A percentile compares a stretch with the other conserved stretches of the same genome.
These are phyloP conservation scores for Pinna nobilis DNA, from an alignment of 1,140 invertebrate species.

Conservation along the genomic window DNA sequence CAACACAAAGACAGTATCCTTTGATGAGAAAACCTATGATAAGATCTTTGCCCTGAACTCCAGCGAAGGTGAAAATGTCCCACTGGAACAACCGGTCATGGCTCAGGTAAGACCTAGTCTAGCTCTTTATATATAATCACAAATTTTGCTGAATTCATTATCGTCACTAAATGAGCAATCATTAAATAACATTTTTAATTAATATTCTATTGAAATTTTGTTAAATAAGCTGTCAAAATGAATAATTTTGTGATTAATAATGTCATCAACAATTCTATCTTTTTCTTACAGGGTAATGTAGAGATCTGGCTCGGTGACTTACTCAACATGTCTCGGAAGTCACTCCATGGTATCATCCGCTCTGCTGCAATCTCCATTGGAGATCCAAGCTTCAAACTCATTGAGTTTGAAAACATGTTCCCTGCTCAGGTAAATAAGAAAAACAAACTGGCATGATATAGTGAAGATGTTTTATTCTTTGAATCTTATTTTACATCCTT, in stretches of 20 bases:
- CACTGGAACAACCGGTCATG: slow-evolving; percentile 90
- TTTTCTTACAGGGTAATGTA: slow-evolving; percentile 84
- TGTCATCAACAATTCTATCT: background rate
- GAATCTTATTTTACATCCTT: background rate
- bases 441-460: background rate
- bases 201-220: background rate
- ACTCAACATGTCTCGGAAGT: slow-evolving; percentile 88
- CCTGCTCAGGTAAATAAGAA: slow-evolving; percentile 87
- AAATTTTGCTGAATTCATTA: no score
- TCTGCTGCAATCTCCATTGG: slow-evolving; percentile 87
- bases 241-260: background rate
- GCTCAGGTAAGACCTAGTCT: slow-evolving; percentile 77
- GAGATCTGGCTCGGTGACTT: slow-evolving; percentile 96
- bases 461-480: background rate
- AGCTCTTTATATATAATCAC: no score
- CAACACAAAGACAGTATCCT: slow-evolving; percentile 93
- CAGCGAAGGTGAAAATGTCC: slow-evolving; percentile 93
- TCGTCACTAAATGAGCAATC: no score
- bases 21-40: slow-evolving; percentile 97
- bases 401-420: slow-evolving; percentile 93
- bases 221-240: background rate
- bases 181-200: background rate
- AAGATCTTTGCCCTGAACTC: slow-evolving; percentile 95
- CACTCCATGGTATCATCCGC: slow-evolving; percentile 94
- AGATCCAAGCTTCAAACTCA: slow-evolving; percentile 89